phyloP scores from a whole-genome alignment of 2,113 vertebrate species.

The Nesoenas mayeri region DNA sequence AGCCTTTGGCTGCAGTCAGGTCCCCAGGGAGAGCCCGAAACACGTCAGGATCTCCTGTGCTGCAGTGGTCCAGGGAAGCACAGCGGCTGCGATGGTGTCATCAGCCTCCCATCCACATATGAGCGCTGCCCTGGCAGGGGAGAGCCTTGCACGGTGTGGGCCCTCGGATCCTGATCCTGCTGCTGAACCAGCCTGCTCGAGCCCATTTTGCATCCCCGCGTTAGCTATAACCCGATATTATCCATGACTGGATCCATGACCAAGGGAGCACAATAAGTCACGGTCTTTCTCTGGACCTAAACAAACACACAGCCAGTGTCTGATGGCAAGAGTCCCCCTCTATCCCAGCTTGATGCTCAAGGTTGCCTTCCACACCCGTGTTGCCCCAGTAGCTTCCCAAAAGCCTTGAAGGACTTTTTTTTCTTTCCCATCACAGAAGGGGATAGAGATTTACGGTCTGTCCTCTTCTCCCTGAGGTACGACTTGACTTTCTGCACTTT shows the following conservation, averaged over 20 bases:
- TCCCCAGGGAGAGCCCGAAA: not conserved
- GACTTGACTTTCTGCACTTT: not conserved
- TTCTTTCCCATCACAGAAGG: not conserved
- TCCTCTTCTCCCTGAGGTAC: not conserved
- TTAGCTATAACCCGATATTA: accelerated
- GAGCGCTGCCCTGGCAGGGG: accelerated
- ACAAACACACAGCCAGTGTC: not conserved
- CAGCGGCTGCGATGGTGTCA: not conserved
- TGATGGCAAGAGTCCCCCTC: not conserved
- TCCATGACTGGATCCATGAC: not conserved
- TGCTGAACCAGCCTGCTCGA: not conserved
- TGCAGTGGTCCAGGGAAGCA: not conserved
- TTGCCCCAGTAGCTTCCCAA: not conserved
- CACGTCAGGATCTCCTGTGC: not conserved
- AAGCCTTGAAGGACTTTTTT: not conserved
- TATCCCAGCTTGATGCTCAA: not conserved
- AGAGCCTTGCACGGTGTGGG: accelerated
- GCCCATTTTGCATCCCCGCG: accelerated
- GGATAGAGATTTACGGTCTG: not conserved
- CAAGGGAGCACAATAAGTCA: not conserved
- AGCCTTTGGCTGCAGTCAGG: not conserved
- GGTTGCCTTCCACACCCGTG: not conserved
- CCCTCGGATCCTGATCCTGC: not conserved
- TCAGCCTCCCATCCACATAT: not conserved
- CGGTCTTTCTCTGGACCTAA: not conserved